Base-by-base conservation (phyloP, 2,888 invertebrate genomes). In the Pammene aurita region DNA sequence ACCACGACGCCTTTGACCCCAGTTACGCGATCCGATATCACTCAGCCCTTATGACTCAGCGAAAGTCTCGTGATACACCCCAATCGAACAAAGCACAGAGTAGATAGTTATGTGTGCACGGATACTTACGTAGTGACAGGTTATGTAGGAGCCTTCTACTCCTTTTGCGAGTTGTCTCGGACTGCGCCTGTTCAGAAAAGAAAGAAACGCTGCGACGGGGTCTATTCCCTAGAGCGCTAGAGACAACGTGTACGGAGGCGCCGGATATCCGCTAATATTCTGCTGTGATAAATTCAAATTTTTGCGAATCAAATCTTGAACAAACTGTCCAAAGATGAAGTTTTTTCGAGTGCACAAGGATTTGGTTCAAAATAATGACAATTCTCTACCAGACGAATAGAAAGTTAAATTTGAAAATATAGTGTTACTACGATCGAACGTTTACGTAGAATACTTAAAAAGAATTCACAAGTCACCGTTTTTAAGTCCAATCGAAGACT, bases 131-230 rank as follows among this genome's bases (percentile, higher is more conserved):
- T 90, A 91, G 85, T 92, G 86, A 93, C 93, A 92, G 93, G 93
- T 93, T 93, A 92, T 87, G 91, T 91, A 93, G 93, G 93, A 93
- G 93, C 92, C 91, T 91, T 92, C 90, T 90, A 93, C 93, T 93
- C 93, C 93, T 93, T 91, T 90, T 89, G 89, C 92, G 90, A 85
- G 89, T 91, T 90, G 85, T 84, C 90, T 87, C 86, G 89, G 88
- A 93, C 92, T 92, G 92, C 92, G 92, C 92, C 89, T 92, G 91
- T 91, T 90, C 90, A 86, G 90, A 90, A 92, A 90, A 90, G 90
- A 91, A 90, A 91, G 92, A 91, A 90, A 90, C 89, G 88, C 85
- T 84, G 85, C 87, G 85, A 80, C 85, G 87, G 82, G 88, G 87
- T 91, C 91, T 91, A 89, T 91, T 90, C 87, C 87, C 84, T 84